Evolutionary conservation across 2,113 vertebrate genomes (phyloP), one percentile per base, ranked within the genome.

Genomic region (Heteronetta atricapilla): DNA sequence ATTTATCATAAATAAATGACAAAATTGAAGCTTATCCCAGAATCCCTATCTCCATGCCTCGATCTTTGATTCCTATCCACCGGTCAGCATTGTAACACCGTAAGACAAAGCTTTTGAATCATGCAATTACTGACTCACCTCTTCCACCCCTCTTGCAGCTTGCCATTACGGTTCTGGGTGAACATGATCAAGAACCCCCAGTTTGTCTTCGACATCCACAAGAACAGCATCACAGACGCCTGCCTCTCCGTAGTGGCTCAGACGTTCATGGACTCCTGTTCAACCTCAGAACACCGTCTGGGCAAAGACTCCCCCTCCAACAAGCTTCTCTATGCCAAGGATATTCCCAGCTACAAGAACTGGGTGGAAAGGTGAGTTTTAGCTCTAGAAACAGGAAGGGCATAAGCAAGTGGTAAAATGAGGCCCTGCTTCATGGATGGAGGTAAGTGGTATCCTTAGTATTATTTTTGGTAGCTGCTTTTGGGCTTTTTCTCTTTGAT

Each of bases 231-330:
- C 98, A 99, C 99, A 0, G 99, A 99, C 0, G 99, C 99, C 96
- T 99, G 99, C 94, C 98, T 99, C 42, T 99, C 99, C 0, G 99
- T 99, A 95, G 99, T 99, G 97, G 99, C 99, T 21, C 99, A 99
- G 98, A 99, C 99, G 91, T 99, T 99, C 98, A 99, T 99, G 99
- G 99, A 99, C 97, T 99, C 99, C 93, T 99, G 99, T 82, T 99
- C 99, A 31, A 99, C 99, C 13, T 99, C 99, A 0, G 99, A 99
- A 96, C 99, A 99, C 93, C 98, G 99, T 25, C 98, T 99, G 97
- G 99, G 99, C 95, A 99, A 99, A 91, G 99, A 99, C 95, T 99
- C 99, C 1, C 99, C 99, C 42, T 99, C 99, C 94, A 99, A 99
- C 98, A 99, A 99, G 97, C 98, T 99, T 83, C 99, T 99, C 15